Base-by-base conservation (phyloP, 2,113 vertebrate genomes). In the Kryptolebias marmoratus region DNA sequence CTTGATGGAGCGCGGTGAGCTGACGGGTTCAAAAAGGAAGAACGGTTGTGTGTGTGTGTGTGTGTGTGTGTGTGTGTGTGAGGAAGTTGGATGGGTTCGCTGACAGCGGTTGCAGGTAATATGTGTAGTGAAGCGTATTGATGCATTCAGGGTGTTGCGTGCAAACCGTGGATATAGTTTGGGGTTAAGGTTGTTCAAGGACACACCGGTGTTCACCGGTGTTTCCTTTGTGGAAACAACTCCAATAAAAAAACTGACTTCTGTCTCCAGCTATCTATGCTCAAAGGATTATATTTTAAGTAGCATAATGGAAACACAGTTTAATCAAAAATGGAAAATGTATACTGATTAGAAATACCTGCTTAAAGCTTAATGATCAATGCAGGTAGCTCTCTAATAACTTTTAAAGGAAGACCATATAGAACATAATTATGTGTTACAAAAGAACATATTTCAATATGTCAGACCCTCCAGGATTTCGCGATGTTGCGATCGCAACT, bases 21-120 rank as follows among this genome's bases (percentile, higher is more conserved):
- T 52, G 75, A 87, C 22, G 64, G 73, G 59, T 79, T 83, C 74
- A 64, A 72, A 82, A 68, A 47, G 53, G 62, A 60, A 65, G 65
- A 49, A 0, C 58, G 55, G 4, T 5, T 42, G 5, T 42, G 39
- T 42, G 39, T 42, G 39, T 42, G 55, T 72, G 22, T 58, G 49
- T 80, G 10, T 44, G 52, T 72, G 22, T 61, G 49, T 80, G 10
- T 48, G 61, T 42, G 2, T 62, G 59, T 32, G 15, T 31, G 12
- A 27, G 60, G 14, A 64, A 59, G 61, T 70, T 64, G 5, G 68
- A 58, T 44, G 30, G 44, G 47, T 76, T 68, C 0, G 36, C 68
- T 71, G 77, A 71, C 74, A 44, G 44, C 54, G 49, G 82, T 71
- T 81, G 65, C 62, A 60, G 55, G 45, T 36, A 36, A 31, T 48